phyloP scores from a whole-genome alignment of 2,888 invertebrate genomes.

The Eupithecia vulgata region DNA sequence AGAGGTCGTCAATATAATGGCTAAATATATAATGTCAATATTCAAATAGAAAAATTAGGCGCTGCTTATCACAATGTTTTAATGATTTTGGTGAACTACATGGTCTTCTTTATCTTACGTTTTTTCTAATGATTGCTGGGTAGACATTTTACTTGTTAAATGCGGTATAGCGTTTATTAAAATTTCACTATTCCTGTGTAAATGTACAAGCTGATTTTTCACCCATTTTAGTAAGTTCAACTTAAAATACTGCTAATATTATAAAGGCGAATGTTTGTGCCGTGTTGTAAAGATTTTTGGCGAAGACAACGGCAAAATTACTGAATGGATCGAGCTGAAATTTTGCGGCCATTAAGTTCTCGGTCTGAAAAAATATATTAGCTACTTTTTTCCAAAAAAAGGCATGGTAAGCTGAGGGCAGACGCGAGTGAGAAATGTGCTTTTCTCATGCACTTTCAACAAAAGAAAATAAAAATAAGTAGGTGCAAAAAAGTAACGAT shows the following conservation, averaged over 20 bases:
- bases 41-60: neutral
- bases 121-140: neutral
- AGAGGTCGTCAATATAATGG: too few species aligned
- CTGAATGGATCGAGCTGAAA: neutral
- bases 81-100: neutral
- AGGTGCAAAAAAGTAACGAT: slow-evolving; percentile 38
- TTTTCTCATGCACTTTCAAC: slow-evolving; percentile 5
- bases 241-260: neutral
- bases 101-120: neutral
- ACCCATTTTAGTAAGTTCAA: neutral
- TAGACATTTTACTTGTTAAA: neutral
- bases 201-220: neutral
- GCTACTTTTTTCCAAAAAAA: neutral
- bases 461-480: slow-evolving; percentile 2
- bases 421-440: neutral
- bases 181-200: neutral
- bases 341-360: too few species aligned
- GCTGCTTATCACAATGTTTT: neutral
- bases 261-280: neutral
- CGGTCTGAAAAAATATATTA: too few species aligned
- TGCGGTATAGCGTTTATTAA: neutral
- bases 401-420: neutral
- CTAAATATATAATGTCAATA: too few species aligned
- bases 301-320: neutral
- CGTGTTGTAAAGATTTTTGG: neutral